Conservation (phyloP, 2,113 vertebrate genomes). For the Mugil cephalus region DNA sequence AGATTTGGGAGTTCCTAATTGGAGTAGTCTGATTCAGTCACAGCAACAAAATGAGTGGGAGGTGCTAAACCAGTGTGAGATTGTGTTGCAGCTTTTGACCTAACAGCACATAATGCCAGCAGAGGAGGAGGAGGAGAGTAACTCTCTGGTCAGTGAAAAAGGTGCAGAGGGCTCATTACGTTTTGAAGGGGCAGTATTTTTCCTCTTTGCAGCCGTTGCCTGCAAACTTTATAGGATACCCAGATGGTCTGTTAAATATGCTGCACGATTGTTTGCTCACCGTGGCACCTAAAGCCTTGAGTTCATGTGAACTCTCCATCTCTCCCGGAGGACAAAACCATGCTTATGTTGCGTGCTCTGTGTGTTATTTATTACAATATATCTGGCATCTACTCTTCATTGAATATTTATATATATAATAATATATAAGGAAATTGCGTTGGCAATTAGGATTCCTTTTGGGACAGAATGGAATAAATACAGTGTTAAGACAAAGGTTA, state of each 20-base stretch:
- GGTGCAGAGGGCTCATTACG: not conserved
- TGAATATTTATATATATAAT: constrained; percentile 41
- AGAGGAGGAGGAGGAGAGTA: not conserved
- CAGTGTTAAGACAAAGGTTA: constrained; percentile 21
- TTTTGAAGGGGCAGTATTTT: not conserved
- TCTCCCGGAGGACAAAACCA: constrained; percentile 16
- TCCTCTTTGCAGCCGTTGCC: not conserved
- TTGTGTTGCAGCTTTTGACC: constrained; percentile 21
- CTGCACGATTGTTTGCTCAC: not conserved
- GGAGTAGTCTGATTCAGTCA: constrained; percentile 41
- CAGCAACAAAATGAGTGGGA: constrained; percentile 43
- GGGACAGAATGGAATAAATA: constrained; percentile 24
- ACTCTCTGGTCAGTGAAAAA: not conserved
- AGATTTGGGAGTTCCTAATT: constrained; percentile 30
- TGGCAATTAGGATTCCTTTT: constrained; percentile 8
- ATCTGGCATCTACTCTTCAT: constrained; percentile 1
- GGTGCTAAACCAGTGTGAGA: constrained; percentile 31
- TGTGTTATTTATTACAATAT: constrained; percentile 14
- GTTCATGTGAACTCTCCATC: constrained; percentile 25
- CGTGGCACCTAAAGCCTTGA: constrained; percentile 2
- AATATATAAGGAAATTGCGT: not conserved
- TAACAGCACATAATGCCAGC: not conserved
- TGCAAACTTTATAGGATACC: not conserved
- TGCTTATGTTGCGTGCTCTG: not conserved
- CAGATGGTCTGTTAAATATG: not conserved